Evolutionary conservation across 2,113 vertebrate species (phyloP).

Genomic region (Ranitomeya imitator): DNA sequence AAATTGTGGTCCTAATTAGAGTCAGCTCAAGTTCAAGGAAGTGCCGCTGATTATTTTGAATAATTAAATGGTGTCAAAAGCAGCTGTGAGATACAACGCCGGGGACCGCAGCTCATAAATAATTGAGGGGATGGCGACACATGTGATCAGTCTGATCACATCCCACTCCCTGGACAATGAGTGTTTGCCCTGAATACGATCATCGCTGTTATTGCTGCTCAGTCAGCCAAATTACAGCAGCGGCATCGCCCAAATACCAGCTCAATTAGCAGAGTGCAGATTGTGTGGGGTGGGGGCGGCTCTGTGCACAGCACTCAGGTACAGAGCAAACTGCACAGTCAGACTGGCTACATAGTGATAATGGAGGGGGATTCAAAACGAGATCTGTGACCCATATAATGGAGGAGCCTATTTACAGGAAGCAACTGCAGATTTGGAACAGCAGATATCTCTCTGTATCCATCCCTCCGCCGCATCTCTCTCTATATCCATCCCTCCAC

Average conservation of each 20-base stretch:
- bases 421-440: no score
- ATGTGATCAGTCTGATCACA: constrained; percentile 88
- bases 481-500: no score
- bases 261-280: constrained; percentile 12
- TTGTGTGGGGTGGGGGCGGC: background rate
- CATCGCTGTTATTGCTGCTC: constrained; percentile 83
- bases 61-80: constrained; percentile 83
- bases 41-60: constrained; percentile 78
- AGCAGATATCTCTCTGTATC: no score
- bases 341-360: background rate
- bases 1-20: constrained; percentile 72
- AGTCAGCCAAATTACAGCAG: constrained; percentile 70
- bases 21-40: constrained; percentile 74
- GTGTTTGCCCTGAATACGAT: constrained; percentile 80
- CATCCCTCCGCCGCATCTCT: no score
- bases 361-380: background rate
- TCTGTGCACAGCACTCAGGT: background rate
- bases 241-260: background rate
- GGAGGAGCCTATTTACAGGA: background rate
- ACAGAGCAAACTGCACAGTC: background rate
- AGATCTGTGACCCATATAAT: background rate
- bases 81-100: constrained; percentile 80
- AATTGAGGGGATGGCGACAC: constrained; percentile 76
- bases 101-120: constrained; percentile 77
- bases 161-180: constrained; percentile 76